These are phyloP conservation scores for Fregetta grallaria DNA, from an alignment of 2,113 vertebrate genomes.

Conservation along the genomic window DNA sequence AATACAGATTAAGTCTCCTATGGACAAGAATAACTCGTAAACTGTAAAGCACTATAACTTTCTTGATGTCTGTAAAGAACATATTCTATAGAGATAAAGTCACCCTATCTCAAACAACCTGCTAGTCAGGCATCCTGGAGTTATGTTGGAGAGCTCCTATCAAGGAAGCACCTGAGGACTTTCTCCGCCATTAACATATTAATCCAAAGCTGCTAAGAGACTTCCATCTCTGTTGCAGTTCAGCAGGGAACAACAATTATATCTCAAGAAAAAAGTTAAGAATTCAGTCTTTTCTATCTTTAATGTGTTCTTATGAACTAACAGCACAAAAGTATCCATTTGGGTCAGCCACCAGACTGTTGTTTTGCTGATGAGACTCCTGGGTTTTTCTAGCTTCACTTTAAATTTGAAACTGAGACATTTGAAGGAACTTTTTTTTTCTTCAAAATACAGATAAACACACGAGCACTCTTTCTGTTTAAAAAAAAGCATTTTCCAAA, in stretches of 20 bases:
- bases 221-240: background rate
- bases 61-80: background rate
- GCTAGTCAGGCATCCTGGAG: background rate
- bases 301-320: background rate
- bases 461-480: constrained; percentile 1
- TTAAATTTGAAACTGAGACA: constrained; percentile 21
- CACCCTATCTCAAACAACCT: background rate
- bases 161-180: background rate
- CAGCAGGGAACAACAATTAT: background rate
- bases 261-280: background rate
- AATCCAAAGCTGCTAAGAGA: background rate
- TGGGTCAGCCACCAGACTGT: background rate
- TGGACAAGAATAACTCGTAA: background rate
- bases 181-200: background rate
- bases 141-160: background rate
- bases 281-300: background rate
- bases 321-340: background rate
- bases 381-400: background rate
- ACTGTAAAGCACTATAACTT: background rate
- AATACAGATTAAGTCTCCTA: background rate
- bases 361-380: background rate
- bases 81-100: background rate
- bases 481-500: background rate
- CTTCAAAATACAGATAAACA: background rate
- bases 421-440: background rate